Evolutionary conservation across 1,140 invertebrate species (phyloP), one percentile per base, ranked within the genome.

Genomic region (Onthophagus taurus): DNA sequence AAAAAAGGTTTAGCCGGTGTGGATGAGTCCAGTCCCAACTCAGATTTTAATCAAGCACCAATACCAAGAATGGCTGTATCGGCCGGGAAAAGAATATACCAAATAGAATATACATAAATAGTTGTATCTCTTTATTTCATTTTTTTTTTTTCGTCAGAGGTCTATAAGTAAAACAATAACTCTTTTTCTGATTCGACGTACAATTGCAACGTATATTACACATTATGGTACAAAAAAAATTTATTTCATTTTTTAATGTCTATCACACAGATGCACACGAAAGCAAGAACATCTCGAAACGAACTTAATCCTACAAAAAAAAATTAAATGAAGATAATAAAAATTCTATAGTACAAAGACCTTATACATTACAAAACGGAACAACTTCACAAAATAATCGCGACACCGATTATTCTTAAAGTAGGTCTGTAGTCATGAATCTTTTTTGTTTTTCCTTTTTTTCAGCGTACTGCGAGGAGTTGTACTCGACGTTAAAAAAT

Each of bases 221-320:
- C 52, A 54, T 54, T 58, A 62, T 61, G 49, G 55, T 63, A 63
- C 57, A 63, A 63, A 62, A 61, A 55, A 31, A 23, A 38, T 39
- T 49, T 49, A 46, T 34, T 9, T 42, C 17, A n/a, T 26, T 26
- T 33, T 37, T 38, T 33, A 44, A 44, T 53, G 43, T 41, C 56
- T 63, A 63, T 63, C 60, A 63, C 60, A 63, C 58, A 59, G 52
- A 56, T 59, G 57, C 55, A 57, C 55, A 60, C 58, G 53, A 59
- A 59, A 59, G 57, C 56, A 55, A 54, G 43, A 48, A 60, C 48
- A 58, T 48, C 52, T 45, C 56, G 42, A 53, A n/a, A n/a, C n/a
- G n/a, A n/a, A n/a, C n/a, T 31, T 31, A 31, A 31, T 34, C 31
- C 17, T 9, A 20, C 16, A n/a, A 20, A 21, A 12, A 35, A 17